These are phyloP conservation scores for Venusia cambrica DNA, from an alignment of 2,888 invertebrate species.

Conservation along the genomic window DNA sequence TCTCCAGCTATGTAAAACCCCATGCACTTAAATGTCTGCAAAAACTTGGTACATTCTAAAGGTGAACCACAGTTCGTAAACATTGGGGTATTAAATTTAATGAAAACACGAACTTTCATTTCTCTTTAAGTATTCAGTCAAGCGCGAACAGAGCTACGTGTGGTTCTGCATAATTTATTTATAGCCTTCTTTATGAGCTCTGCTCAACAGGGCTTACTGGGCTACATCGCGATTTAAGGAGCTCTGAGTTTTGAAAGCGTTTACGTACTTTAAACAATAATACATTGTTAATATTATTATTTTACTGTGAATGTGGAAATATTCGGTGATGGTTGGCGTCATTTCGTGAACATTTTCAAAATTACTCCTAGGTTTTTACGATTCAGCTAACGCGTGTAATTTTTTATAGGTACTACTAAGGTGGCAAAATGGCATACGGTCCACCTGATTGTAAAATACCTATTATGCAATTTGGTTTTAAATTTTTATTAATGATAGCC, in stretches of 20 bases:
- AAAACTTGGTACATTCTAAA: slow-evolving; percentile 7
- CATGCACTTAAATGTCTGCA: not conserved
- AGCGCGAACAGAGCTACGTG: slow-evolving; percentile 20
- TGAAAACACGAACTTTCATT: slow-evolving; percentile 30
- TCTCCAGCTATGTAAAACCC: too few relatives aligned
- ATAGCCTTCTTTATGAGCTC: slow-evolving; percentile 13
- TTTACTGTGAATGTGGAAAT: too few relatives aligned
- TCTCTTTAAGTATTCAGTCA: slow-evolving; percentile 24
- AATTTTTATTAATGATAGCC: too few relatives aligned
- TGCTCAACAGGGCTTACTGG: slow-evolving; percentile 8
- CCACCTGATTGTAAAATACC: too few relatives aligned
- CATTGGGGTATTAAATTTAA: slow-evolving; percentile 31
- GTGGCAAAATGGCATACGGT: too few relatives aligned
- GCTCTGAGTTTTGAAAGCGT: slow-evolving; percentile 2
- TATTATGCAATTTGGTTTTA: too few relatives aligned
- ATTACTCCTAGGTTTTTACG: too few relatives aligned
- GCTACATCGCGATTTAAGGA: slow-evolving; percentile 2
- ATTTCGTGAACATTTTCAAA: too few relatives aligned
- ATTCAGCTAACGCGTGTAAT: too few relatives aligned
- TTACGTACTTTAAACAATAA: slow-evolving; percentile 1
- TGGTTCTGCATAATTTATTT: slow-evolving; percentile 27
- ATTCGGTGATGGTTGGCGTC: too few relatives aligned
- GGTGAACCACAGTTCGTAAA: slow-evolving; percentile 18
- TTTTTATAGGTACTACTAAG: too few relatives aligned
- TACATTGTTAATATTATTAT: too few relatives aligned